Conservation (phyloP, 92 coral and sea anemone species). For the Actinernus sp. region DNA sequence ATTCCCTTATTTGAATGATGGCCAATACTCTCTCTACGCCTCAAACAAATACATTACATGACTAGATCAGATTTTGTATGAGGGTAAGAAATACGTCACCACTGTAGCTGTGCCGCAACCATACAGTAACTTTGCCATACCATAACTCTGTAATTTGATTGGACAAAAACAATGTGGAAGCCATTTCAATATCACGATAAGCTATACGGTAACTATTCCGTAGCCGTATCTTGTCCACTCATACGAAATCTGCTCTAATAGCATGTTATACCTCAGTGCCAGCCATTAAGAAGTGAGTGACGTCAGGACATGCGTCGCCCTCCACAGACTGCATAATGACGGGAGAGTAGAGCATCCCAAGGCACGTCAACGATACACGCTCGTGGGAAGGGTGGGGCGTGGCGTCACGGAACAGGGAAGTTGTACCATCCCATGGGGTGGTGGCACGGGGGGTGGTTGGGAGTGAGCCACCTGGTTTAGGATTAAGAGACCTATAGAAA, state of each 20-base stretch:
- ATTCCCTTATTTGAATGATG: too few species aligned
- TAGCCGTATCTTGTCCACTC: too few species aligned
- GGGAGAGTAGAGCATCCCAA: conserved; percentile 88
- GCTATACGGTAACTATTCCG: background rate
- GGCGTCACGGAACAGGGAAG: conserved; percentile 46
- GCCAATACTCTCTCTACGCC: too few species aligned
- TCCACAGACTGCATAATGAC: conserved; percentile 74
- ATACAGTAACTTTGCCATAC: too few species aligned
- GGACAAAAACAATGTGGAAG: too few species aligned
- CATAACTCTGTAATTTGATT: too few species aligned
- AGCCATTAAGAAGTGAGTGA: conserved; percentile 78
- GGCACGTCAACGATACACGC: conserved; percentile 74
- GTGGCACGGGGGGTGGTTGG: conserved; percentile 52
- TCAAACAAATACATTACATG: too few species aligned
- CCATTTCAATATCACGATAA: background rate
- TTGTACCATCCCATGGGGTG: conserved; percentile 47
- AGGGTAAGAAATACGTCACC: background rate
- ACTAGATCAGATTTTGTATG: background rate
- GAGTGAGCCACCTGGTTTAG: conserved; percentile 27
- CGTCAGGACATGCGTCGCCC: conserved; percentile 82
- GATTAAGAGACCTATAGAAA: conserved; percentile 65
- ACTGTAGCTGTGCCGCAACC: background rate
- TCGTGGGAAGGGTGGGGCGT: conserved; percentile 51
- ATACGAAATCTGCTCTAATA: too few species aligned
- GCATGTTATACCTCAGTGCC: conserved; percentile 95